Conservation (phyloP, 2,113 vertebrate genomes). For the Sminthopsis crassicaudata region DNA sequence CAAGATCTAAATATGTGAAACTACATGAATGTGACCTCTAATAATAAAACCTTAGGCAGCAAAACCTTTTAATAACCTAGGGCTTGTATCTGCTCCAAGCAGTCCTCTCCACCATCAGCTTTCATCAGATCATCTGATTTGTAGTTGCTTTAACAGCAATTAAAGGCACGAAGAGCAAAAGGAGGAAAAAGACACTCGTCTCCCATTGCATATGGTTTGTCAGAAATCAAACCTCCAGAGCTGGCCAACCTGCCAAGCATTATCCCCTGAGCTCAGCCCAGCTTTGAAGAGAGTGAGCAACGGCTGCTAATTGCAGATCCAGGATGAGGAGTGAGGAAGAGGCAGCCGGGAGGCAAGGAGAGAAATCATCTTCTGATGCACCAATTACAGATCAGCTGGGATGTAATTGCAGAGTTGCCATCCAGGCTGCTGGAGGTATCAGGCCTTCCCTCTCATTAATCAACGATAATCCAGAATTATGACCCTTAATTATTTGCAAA, state of each 20-base stretch:
- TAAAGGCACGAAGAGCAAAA: not conserved
- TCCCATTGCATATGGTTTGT: not conserved
- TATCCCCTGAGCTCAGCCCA: not conserved
- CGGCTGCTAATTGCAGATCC: slow-evolving; percentile 61
- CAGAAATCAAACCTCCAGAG: slow-evolving; percentile 43
- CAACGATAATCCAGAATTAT: slow-evolving; percentile 80
- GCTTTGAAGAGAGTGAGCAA: slow-evolving; percentile 59
- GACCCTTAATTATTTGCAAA: slow-evolving; percentile 80
- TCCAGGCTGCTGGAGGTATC: slow-evolving; percentile 70
- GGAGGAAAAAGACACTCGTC: not conserved
- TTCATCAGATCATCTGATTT: not conserved
- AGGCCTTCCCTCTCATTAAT: slow-evolving; percentile 80
- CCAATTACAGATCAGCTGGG: slow-evolving; percentile 80
- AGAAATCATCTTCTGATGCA: slow-evolving; percentile 73
- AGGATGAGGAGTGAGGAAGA: slow-evolving; percentile 57
- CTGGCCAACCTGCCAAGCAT: not conserved
- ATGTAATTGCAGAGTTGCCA: slow-evolving; percentile 77
- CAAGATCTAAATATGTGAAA: not conserved
- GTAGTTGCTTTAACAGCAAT: slow-evolving; percentile 5
- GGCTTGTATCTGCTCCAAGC: not conserved
- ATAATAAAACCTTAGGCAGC: not conserved
- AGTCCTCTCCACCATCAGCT: not conserved
- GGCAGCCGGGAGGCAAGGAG: slow-evolving; percentile 48
- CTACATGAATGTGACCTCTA: not conserved
- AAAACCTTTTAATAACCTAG: not conserved